Base-by-base conservation (phyloP, 2,797 vertebrate species). In the Coendou prehensilis region DNA sequence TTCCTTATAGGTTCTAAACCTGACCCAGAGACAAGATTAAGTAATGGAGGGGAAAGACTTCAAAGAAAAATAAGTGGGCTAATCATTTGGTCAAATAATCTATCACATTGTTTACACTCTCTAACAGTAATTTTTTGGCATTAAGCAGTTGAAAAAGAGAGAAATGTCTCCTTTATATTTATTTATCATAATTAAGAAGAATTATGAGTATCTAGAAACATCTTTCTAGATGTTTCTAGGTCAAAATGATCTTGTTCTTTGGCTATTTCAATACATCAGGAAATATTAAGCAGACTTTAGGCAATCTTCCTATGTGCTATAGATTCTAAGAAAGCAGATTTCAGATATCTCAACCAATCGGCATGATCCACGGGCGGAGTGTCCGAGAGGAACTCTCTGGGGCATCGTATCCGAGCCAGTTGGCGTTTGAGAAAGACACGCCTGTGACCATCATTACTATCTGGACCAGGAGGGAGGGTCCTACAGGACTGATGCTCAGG, bases 391-490 rank as follows among this genome's bases (percentile, higher is more conserved):
- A 79, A 69, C 28, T n/a, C 5, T 23, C n/a, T 47, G 15, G 14
- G 45, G 14, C 47, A 33, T 11, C 2, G 37, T 37, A 23, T 30
- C 28, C 9, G 23, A 37, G 37, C 13, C 22, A 2, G 8, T 1
- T 9, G 61, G 81, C 28, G 4, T 57, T 18, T 30, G 45, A 64
- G 9, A 45, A 6, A 47, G 26, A 13, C 50, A 57, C 3, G 6
- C 2, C 13, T n/a, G 22, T 22, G 56, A 52, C 33, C 61, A 11
- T 73, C 37, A 15, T 61, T 64, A 54, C 41, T 56, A 0, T 54
- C 5, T 47, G n/a, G 0, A 8, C 0, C 0, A 5, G 45, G n/a
- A 75, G 73, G 75, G 5, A 6, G 0, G 9, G 30, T 5, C 2
- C 1, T 8, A 23, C 4, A 73, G 57, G 45, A 14, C 28, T 20